Evolutionary conservation across 2,888 invertebrate species (phyloP), one percentile per base, ranked within the genome.

Genomic region (Acronicta psi): DNA sequence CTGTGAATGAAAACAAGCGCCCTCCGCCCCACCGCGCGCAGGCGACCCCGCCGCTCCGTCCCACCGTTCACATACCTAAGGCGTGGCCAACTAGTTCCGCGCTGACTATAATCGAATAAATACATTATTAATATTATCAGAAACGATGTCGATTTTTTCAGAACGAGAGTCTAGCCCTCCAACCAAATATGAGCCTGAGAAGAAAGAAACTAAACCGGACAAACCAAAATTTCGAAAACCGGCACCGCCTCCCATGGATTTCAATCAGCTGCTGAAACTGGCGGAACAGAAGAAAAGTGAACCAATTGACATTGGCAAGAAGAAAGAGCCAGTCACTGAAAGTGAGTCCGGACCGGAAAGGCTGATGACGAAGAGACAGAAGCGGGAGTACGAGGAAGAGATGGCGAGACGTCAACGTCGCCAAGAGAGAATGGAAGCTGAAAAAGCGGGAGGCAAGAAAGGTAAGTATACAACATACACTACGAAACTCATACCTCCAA

Each of bases 281-380:
- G 98, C 98, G 0, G 97, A 97, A 74, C 96, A 97, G 81, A 98
- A 98, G 82, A 98, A 98, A 70, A 95, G 95, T 84, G 97, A 98
- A 82, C 98, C 98, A 0, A 85, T 98, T 2, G 94, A 96, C 25
- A 79, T 83, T 8, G 84, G 64, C 7, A 75, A 84, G 8, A 90
- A 46, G 46, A 69, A 90, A 66, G 87, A 91, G 53, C 72, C 59
- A 9, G 68, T 76, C 0, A 85, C 96, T 59, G 94, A 95, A 63
- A 91, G 94, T 17, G 96, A 96, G 60, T 94, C 95, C 2, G 68
- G 68, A 0, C 41, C 54, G 0, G 97, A 97, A 70, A 94, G 97
- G 41, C 93, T 96, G 11, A 95, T 98, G 94, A 98, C 98, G 0
- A 97, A 97, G 73, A 97, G 96, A 73, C 98, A 98, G 81, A 97